Base-by-base conservation (phyloP, 2,888 invertebrate species). In the Platycnemis pennipes region DNA sequence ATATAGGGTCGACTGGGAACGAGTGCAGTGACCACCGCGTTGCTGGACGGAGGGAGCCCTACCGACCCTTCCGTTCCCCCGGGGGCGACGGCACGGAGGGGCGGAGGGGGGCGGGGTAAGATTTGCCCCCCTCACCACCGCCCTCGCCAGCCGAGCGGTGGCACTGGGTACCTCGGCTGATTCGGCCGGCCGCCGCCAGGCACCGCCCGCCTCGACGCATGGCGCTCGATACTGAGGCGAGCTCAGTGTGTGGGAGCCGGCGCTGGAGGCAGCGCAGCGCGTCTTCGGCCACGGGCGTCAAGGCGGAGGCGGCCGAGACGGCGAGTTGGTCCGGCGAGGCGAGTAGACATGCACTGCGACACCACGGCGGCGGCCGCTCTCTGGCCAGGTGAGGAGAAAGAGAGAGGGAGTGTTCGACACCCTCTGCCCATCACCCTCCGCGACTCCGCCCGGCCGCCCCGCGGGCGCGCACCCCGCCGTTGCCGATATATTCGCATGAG, bases 161-260 rank as follows among this genome's bases (percentile, higher is more conserved):
- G n/a, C n/a, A n/a, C n/a, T n/a, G n/a, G n/a, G 49, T 22, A 56
- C 69, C 69, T 31, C 77, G 16, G 77, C 77, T 77, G 26, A 13
- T 77, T 77, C 13, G 31, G 0, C 77, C 77, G 37, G 22, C 77
- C 77, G 77, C 77, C 77, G 77, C 77, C 4, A 77, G 77, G 77
- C 77, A 37, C 77, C 77, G 31, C 77, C 77, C 77, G 77, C 77
- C 37, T 11, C 77, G 77, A 77, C 77, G 77, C 77, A 77, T 77
- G 77, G 77, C 77, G 77, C 37, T 77, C 77, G 77, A 77, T 77
- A 77, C 37, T 77, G 77, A 13, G 37, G 2, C 77, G 77, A 2
- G 16, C 31, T 16, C 13, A 63, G 63, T 8, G 63, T 31, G 11
- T 22, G n/a, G 63, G 16, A 7, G 16, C 26, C 63, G 63, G 77